Conservation (phyloP, 2,888 invertebrate species). For the Eurois occulta region DNA sequence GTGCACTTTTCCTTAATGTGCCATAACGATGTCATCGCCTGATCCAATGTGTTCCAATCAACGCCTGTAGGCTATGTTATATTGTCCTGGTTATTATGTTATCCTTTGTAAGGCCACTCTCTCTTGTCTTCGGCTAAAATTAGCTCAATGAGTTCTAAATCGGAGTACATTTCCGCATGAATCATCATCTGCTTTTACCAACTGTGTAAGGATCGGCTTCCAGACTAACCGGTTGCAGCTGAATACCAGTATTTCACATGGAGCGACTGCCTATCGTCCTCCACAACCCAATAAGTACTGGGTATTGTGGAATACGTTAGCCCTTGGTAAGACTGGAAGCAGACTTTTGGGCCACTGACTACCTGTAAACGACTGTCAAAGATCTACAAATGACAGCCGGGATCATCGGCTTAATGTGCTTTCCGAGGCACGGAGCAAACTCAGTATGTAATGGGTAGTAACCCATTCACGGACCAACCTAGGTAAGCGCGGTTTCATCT, state of each 20-base stretch:
- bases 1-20: conserved; percentile 45
- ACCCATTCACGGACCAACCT: neutral
- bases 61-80: neutral
- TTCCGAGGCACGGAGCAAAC: neutral
- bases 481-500: no score
- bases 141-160: neutral
- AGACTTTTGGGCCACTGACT: neutral
- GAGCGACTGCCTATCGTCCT: neutral
- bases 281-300: neutral
- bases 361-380: neutral
- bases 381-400: neutral
- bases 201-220: neutral
- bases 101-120: neutral
- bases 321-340: neutral
- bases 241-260: neutral
- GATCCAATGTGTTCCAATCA: conserved; percentile 5
- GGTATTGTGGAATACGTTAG: neutral
- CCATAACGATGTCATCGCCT: conserved; percentile 18
- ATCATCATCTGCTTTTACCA: neutral
- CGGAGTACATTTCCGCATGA: neutral
- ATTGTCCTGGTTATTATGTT: neutral
- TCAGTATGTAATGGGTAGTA: neutral
- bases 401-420: neutral
- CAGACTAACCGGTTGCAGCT: neutral
- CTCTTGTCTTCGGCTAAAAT: neutral